These are phyloP conservation scores for Puntigrus tetrazona DNA, from an alignment of 2,113 vertebrate species.

Conservation along the genomic window DNA sequence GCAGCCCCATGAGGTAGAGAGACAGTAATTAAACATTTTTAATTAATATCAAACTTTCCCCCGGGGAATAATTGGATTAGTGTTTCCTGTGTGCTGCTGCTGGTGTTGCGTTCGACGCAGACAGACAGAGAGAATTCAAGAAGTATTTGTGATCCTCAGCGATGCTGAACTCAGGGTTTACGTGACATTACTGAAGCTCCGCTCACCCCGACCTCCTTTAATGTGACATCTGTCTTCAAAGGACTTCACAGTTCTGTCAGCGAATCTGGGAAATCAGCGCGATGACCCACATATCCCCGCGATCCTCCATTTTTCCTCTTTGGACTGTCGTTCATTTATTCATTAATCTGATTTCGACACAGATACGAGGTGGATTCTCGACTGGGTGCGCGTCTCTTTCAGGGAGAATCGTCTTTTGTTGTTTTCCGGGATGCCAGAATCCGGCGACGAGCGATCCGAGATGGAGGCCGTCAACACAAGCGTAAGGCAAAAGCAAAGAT, in stretches of 20 bases:
- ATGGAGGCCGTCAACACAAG: background rate
- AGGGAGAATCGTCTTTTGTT: background rate
- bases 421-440: background rate
- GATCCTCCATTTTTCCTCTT: constrained; percentile 67
- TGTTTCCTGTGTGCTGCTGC: constrained; percentile 3
- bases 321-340: constrained; percentile 64
- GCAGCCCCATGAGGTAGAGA: background rate
- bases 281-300: constrained; percentile 70
- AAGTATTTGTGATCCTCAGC: constrained; percentile 61
- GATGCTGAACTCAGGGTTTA: constrained; percentile 45
- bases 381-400: background rate
- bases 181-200: constrained; percentile 21
- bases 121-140: background rate
- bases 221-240: constrained; percentile 74
- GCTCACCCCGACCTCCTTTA: constrained; percentile 63
- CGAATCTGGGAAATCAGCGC: constrained; percentile 60
- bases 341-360: constrained; percentile 56
- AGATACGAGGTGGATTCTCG: constrained; percentile 10
- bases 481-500: background rate
- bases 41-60: constrained; percentile 20
- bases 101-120: constrained; percentile 14
- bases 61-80: constrained; percentile 5
- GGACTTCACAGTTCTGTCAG: constrained; percentile 67
- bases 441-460: background rate
- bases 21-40: constrained; percentile 33